Evolutionary conservation across 2,113 vertebrate species (phyloP).

Genomic region (Grammomys surdaster): DNA sequence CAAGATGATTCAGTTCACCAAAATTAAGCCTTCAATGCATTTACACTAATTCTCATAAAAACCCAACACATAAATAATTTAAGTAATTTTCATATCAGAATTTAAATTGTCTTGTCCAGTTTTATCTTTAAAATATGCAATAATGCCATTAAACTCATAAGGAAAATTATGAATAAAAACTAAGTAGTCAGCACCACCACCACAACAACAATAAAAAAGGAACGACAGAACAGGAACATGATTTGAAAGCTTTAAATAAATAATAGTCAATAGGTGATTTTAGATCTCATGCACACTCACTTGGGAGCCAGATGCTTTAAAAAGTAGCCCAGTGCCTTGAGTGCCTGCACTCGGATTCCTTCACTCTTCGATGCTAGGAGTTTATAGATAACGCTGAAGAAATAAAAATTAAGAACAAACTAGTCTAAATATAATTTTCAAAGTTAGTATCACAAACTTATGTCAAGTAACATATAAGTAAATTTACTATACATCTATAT

Average conservation of each 20-base stretch:
- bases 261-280: background rate
- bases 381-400: slow-evolving; percentile 95
- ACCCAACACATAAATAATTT: background rate
- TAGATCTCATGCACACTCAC: slow-evolving; percentile 88
- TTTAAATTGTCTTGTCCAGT: background rate
- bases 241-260: background rate
- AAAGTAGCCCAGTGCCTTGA: slow-evolving; percentile 98
- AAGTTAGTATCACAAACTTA: slow-evolving; percentile 34
- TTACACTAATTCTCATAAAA: slow-evolving; percentile 17
- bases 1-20: background rate
- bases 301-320: slow-evolving; percentile 95
- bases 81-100: slow-evolving; percentile 44
- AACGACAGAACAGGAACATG: background rate
- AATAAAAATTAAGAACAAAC: slow-evolving; percentile 72
- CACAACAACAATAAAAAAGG: background rate
- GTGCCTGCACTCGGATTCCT: slow-evolving; percentile 96
- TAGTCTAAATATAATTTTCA: slow-evolving; percentile 56
- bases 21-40: background rate
- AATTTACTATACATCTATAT: background rate
- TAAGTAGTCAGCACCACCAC: background rate
- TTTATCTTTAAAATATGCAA: slow-evolving; percentile 33
- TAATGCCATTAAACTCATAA: background rate
- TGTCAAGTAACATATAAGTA: background rate
- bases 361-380: slow-evolving; percentile 97
- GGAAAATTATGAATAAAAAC: background rate